These are phyloP conservation scores for Nomada flava DNA, from an alignment of 2,888 invertebrate genomes.

Conservation along the genomic window DNA sequence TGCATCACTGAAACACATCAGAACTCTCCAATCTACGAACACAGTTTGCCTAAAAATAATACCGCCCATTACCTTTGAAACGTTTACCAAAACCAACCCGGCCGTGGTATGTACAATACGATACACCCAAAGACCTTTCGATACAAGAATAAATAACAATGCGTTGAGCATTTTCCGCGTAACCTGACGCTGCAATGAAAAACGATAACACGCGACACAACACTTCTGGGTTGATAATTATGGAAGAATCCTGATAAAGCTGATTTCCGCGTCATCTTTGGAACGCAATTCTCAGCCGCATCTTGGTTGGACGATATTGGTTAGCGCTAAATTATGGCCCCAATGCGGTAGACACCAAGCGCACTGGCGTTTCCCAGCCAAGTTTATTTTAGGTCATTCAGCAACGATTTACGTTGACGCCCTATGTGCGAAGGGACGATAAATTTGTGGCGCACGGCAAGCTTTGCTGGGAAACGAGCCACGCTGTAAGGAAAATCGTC, in stretches of 20 bases:
- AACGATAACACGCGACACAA: constrained; percentile 1
- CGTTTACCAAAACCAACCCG: neutral
- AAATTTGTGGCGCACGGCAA: constrained; percentile 37
- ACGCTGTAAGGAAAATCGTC: constrained; percentile 41
- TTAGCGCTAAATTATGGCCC: constrained; percentile 43
- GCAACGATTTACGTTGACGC: constrained; percentile 57
- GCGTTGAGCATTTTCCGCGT: neutral
- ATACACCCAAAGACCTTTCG: neutral
- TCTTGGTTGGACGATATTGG: constrained; percentile 43
- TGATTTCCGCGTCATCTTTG: constrained; percentile 48
- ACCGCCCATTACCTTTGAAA: constrained; percentile 17
- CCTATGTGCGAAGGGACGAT: constrained; percentile 41
- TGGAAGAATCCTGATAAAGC: constrained; percentile 5
- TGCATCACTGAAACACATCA: neutral
- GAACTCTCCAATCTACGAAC: neutral
- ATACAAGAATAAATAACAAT: neutral
- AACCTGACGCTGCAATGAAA: neutral
- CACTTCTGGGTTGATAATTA: neutral
- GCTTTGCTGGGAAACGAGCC: constrained; percentile 27
- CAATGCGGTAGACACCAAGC: constrained; percentile 43
- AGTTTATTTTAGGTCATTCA: constrained; percentile 58
- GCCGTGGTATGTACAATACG: neutral
- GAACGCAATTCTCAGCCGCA: constrained; percentile 38
- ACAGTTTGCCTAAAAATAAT: constrained; percentile 11
- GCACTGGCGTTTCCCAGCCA: constrained; percentile 17